These are phyloP conservation scores for Apomyelois bistriatella DNA, from an alignment of 2,888 invertebrate genomes.

Conservation along the genomic window DNA sequence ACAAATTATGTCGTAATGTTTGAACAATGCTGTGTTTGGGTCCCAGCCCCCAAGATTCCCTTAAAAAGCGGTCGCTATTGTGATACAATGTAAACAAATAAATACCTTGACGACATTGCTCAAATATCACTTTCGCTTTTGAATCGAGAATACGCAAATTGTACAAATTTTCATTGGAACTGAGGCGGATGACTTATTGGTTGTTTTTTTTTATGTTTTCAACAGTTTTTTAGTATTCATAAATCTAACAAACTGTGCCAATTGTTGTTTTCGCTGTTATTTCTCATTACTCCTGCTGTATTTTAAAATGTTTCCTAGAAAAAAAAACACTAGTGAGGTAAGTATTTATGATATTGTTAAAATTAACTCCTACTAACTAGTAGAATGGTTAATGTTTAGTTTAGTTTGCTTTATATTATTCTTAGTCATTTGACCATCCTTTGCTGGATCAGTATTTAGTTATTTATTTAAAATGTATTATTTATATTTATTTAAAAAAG, in stretches of 20 bases:
- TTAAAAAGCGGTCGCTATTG: conserved; percentile 15
- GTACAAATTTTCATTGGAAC: neutral
- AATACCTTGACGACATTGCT: conserved; percentile 3
- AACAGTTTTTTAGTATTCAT: neutral
- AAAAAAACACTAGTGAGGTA: too few species aligned
- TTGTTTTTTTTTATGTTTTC: neutral
- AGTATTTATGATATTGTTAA: too few species aligned
- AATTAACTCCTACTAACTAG: too few species aligned
- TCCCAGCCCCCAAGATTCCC: conserved; percentile 35
- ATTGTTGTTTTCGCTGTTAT: neutral
- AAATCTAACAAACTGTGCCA: neutral
- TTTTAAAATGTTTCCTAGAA: too few species aligned
- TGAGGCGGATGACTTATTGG: neutral
- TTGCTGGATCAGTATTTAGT: too few species aligned
- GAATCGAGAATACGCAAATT: neutral
- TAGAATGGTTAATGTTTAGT: too few species aligned
- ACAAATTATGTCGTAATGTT: conserved; percentile 59
- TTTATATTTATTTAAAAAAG: too few species aligned
- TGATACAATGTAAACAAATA: conserved; percentile 8
- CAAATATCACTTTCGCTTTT: conserved; percentile 8
- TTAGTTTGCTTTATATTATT: too few species aligned
- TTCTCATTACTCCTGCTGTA: too few species aligned
- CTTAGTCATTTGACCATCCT: too few species aligned
- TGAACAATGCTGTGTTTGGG: conserved; percentile 58
- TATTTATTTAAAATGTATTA: too few species aligned